Percentiles rank a stretch among this genome's conserved stretches.
Conservation (phyloP, 2,797 vertebrate species). For the Zalophus californianus region DNA sequence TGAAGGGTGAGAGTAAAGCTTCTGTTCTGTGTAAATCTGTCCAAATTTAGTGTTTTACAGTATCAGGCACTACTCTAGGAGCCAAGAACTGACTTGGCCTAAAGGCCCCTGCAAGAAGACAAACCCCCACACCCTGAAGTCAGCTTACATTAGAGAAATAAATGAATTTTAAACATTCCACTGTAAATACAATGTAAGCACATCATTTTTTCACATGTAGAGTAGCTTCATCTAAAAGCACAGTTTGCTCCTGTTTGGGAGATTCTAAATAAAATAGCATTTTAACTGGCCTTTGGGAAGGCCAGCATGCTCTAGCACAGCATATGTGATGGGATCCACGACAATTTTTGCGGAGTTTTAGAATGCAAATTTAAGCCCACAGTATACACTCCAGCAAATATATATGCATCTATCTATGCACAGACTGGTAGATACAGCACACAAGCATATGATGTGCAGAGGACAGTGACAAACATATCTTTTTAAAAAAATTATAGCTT, state of each 20-base stretch:
- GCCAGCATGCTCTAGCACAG: background rate
- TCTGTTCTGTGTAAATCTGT: conserved; percentile 80
- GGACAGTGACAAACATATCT: background rate
- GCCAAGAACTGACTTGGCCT: conserved; percentile 56
- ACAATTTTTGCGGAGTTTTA: background rate
- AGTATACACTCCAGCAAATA: background rate
- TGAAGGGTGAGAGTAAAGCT: conserved; percentile 70
- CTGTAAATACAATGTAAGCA: background rate
- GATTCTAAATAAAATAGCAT: conserved; percentile 1
- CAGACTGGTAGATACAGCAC: background rate
- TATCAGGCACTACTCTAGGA: conserved; percentile 38
- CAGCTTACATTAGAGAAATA: conserved; percentile 53
- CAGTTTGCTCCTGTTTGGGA: conserved; percentile 41
- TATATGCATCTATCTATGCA: background rate
- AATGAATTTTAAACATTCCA: conserved; percentile 58
- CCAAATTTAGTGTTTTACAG: conserved; percentile 72
- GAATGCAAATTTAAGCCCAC: conserved; percentile 10
- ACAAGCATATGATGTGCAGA: background rate
- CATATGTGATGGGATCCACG: background rate
- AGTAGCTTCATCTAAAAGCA: conserved; percentile 19
- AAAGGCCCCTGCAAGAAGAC: conserved; percentile 16
- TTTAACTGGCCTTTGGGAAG: conserved; percentile 23
- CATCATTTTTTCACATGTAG: background rate
- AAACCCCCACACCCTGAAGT: conserved; percentile 35
- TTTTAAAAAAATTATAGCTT: background rate